Base-by-base conservation (phyloP, 2,797 vertebrate species). In the Lepidocolaptes lacrymiger region DNA sequence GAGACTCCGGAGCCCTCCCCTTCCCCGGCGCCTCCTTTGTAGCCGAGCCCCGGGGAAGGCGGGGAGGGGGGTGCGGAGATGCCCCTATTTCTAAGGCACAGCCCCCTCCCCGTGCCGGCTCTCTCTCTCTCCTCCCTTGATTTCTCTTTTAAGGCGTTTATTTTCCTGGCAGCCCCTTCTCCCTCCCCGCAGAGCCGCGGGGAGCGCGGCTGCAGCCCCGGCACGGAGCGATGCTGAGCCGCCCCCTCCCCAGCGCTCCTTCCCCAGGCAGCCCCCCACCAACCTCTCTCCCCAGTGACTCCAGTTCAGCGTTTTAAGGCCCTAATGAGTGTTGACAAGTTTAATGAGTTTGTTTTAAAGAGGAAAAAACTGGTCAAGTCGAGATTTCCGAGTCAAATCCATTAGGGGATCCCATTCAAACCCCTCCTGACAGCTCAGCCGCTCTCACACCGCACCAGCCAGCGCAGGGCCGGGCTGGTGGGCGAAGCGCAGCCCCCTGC, bases 241-340 rank as follows among this genome's bases (percentile, higher is more conserved):
- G 36, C 90, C 83, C 66, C 82, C 82, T 61, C 68, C 69, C 66
- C 76, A 36, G 27, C 26, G 52, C 89, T n/a, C 78, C 89, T 87
- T 82, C 85, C 75, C 48, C 7, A 43, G 56, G 83, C 90, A 56
- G 67, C 93, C 43, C 64, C 79, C 85, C 92, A 95, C 97, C 84
- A 54, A 32, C 93, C 39, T 43, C 79, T 76, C 93, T 96, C 98
- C 97, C 98, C 85, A 62, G 97, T 93, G 97, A 95, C 97, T 96
- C 97, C 95, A 95, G 98, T 97, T 97, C 97, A 98, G 97, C 97
- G 97, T 98, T 98, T 98, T 97, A 98, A 98, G 98, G 97, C 98
- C 97, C 98, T 99, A 99, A 99, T 99, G 98, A 98, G 98, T 99
- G 98, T 98, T 99, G 99, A 99, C 99, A 99, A 99, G 98, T 99